phyloP scores from a whole-genome alignment of 2,888 invertebrate species.

The Protula sp. region DNA sequence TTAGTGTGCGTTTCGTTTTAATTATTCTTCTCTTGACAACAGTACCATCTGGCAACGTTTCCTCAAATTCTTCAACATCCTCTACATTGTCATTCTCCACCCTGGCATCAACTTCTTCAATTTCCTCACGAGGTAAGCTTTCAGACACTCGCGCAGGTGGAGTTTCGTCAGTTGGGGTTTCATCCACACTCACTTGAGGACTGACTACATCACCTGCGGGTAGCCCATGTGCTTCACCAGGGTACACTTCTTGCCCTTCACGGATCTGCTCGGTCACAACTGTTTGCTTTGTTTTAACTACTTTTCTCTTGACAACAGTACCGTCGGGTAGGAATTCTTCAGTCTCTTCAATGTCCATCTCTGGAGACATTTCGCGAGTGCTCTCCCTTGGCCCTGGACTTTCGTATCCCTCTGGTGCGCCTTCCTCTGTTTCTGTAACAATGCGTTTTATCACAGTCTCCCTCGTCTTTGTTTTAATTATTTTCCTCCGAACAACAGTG shows the following conservation, averaged over 20 bases:
- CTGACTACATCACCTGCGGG: too few relatives aligned
- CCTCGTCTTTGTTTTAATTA: conserved; percentile 29
- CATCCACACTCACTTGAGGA: too few relatives aligned
- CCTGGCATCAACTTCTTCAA: too few relatives aligned
- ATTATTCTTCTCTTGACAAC: neutral
- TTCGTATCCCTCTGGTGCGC: conserved; percentile 2
- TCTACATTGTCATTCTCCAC: neutral
- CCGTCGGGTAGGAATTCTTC: conserved; percentile 33
- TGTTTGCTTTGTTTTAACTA: conserved; percentile 29
- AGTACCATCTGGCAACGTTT: neutral
- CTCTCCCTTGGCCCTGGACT: conserved; percentile 14
- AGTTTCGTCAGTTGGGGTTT: too few relatives aligned
- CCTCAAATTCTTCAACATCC: too few relatives aligned
- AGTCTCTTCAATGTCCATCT: conserved; percentile 21
- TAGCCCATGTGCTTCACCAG: too few relatives aligned
- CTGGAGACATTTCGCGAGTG: neutral
- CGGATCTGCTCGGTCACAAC: neutral
- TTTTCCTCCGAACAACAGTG: conserved; percentile 56
- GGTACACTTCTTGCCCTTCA: neutral
- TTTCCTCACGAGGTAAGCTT: too few relatives aligned
- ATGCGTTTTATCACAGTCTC: conserved; percentile 3
- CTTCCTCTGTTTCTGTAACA: conserved; percentile 9
- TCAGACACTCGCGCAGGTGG: too few relatives aligned
- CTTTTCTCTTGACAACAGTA: conserved; percentile 56
- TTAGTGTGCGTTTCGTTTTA: too few relatives aligned